Base-by-base conservation (phyloP, 1,140 invertebrate genomes). In the Penaeus japonicus region DNA sequence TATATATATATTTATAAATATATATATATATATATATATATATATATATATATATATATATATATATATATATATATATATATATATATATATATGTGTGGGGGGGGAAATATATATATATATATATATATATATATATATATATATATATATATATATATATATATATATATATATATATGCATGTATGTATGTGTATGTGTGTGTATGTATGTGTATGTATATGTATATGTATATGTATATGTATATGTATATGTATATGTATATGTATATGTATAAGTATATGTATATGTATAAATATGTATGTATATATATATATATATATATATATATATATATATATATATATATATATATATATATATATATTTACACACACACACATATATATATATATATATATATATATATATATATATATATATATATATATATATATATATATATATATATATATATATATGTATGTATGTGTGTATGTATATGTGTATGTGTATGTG, bases 261-360 rank as follows among this genome's bases (percentile, higher is more conserved):
- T 18, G 0, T 5, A 27, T 22, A 27, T 65, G 18, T n/a, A 27
- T 0, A 65, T 65, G 20, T 10, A 65, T 65, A 4, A 10, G n/a
- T 22, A 70, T 15, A 70, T 70, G 20, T 10, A 65, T 65, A 65
- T 10, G 0, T 65, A 65, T 65, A 65, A 15, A 65, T 65, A 65
- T 65, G 20, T 65, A 65, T 65, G 20, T 65, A 65, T 65, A 65
- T 65, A 65, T 65, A 65, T 65, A 65, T 65, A 65, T 65, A 65
- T 65, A 65, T 65, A 65, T 65, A 65, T 65, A 65, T 65, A 65
- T 65, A 65, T 65, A 65, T 65, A 65, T 65, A 65, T 65, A 65
- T 65, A 65, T 65, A 65, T 65, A 65, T 65, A 65, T 65, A 65
- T 65, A 65, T 65, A 65, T 65, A 70, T 18, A n/a, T 70, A 70